Evolutionary conservation across 2,888 invertebrate species (phyloP).

Genomic region (Gnatocerus cornutus): DNA sequence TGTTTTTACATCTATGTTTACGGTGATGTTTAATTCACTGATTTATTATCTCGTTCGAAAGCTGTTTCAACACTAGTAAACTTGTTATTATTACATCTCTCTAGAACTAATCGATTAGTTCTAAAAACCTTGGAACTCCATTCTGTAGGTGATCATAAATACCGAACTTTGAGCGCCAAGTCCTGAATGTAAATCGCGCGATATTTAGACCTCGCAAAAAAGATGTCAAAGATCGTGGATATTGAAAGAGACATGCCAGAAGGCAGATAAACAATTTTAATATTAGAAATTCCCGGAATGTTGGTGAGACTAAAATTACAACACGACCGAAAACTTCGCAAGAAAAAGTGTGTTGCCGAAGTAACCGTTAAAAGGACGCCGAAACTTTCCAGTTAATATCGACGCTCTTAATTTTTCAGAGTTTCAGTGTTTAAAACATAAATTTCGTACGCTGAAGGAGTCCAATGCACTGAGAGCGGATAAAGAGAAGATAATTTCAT

Average conservation of each 20-base stretch:
- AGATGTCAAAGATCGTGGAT: constrained; percentile 26
- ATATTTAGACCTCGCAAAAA: constrained; percentile 31
- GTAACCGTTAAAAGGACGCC: constrained; percentile 4
- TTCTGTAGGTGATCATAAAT: constrained; percentile 40
- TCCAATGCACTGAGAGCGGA: constrained; percentile 32
- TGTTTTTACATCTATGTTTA: too few relatives aligned
- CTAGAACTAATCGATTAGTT: constrained; percentile 11
- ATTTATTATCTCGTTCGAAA: too few relatives aligned
- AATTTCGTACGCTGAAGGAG: constrained; percentile 24
- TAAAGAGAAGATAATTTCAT: constrained; percentile 36
- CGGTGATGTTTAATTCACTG: too few relatives aligned
- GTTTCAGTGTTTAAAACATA: constrained; percentile 19
- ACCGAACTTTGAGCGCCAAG: constrained; percentile 37
- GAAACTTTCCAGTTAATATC: constrained; percentile 14
- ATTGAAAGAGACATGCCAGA: constrained; percentile 18
- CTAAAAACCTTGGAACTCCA: constrained; percentile 28
- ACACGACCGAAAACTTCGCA: constrained; percentile 6
- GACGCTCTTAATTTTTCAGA: constrained; percentile 21
- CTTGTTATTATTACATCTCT: too few relatives aligned
- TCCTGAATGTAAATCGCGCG: constrained; percentile 35
- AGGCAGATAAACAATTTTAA: constrained; percentile 53
- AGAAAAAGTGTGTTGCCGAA: constrained; percentile 25
- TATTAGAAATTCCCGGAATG: constrained; percentile 50
- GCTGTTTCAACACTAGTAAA: too few relatives aligned
- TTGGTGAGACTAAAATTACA: constrained; percentile 49